A percentile compares a stretch with the other conserved stretches of the same genome.
Evolutionary conservation across 2,113 vertebrate genomes (phyloP).

Genomic region (Saccopteryx leptura): DNA sequence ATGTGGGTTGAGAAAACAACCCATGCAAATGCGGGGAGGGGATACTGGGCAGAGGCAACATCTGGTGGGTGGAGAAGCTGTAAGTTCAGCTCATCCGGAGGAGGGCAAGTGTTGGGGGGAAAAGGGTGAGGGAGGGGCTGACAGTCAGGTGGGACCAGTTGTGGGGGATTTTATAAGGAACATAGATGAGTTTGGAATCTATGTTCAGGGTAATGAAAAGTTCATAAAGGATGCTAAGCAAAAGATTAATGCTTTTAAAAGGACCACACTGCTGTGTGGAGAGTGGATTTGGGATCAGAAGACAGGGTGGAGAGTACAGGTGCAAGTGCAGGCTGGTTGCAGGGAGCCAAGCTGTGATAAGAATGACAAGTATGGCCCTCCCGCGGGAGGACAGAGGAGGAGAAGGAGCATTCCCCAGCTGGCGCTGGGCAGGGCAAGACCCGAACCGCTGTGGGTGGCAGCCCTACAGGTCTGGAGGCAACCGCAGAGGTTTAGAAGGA

Average conservation of each 20-base stretch:
- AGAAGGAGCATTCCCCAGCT: background rate
- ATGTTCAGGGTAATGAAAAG: background rate
- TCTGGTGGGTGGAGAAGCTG: background rate
- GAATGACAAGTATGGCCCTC: background rate
- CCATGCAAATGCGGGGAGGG: background rate
- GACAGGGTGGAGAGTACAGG: accelerated
- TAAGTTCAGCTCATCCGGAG: background rate
- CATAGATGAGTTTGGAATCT: background rate
- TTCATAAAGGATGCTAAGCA: background rate
- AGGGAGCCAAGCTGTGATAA: background rate
- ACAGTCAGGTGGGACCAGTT: accelerated
- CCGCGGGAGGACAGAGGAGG: background rate
- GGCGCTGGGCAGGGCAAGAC: background rate
- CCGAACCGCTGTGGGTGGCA: background rate
- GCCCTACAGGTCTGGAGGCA: background rate
- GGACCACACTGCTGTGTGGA: background rate
- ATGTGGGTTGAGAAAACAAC: background rate
- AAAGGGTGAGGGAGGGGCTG: background rate
- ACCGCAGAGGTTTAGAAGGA: background rate
- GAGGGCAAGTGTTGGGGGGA: background rate
- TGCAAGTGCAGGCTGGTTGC: background rate
- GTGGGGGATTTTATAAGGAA: background rate
- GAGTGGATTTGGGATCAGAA: background rate
- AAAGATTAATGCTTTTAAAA: background rate
- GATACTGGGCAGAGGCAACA: background rate